phyloP scores from a whole-genome alignment of 2,113 vertebrate genomes.

The Alethe castanea region DNA sequence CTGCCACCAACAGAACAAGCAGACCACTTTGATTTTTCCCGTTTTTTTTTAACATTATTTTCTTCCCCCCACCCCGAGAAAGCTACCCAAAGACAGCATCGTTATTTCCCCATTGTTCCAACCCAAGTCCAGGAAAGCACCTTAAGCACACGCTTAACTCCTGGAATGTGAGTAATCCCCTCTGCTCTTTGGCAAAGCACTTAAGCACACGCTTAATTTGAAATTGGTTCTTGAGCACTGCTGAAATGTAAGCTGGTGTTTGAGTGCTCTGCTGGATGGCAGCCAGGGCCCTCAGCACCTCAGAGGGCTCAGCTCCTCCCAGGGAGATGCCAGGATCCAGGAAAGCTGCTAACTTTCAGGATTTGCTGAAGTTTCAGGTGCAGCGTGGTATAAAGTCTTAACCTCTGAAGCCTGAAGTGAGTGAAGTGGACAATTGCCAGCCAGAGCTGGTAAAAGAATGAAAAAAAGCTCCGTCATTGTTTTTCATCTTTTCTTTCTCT shows the following conservation, averaged over 20 bases:
- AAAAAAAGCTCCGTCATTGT: not conserved
- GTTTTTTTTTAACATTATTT: not conserved
- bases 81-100: not conserved
- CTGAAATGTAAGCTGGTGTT: conserved; percentile 51
- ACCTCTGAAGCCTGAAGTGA: not conserved
- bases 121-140: not conserved
- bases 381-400: not conserved
- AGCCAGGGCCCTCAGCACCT: conserved; percentile 18
- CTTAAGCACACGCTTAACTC: conserved; percentile 1
- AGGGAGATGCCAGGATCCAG: conserved; percentile 1
- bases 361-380: conserved; percentile 32
- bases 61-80: not conserved
- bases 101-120: not conserved
- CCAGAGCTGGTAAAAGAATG: not conserved
- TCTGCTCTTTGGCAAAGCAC: not conserved
- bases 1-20: not conserved
- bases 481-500: not conserved
- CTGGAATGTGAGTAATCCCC: conserved; percentile 12
- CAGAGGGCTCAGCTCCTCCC: not conserved
- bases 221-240: not conserved
- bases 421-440: conserved; percentile 1
- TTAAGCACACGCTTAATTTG: conserved; percentile 13
- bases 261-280: conserved; percentile 50
- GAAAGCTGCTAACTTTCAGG: not conserved
- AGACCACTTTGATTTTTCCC: not conserved